Evolutionary conservation across 2,888 invertebrate species (phyloP), one percentile per base, ranked within the genome.

Genomic region (Gisinianus flammeolus): DNA sequence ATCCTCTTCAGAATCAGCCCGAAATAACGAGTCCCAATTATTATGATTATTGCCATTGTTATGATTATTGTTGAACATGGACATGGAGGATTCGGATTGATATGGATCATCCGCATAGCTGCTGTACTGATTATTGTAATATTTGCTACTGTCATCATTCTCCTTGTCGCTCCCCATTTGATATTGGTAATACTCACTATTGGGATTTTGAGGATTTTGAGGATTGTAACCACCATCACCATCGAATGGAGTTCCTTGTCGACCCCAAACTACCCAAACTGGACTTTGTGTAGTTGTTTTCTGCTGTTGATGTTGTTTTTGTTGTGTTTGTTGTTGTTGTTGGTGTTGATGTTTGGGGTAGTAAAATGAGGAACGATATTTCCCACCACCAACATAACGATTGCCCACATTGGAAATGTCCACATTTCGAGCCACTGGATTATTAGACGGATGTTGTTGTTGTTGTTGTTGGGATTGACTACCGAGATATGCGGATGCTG

Each of bases 331-430:
- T 56, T 12, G 56, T 4, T 5, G 6, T 19, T 19, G 22, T 22
- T 2, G 3, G 8, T 8, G 22, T 24, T 44, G 28, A 26, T 56
- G 31, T 26, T 68, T 69, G 8, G 77, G 77, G 24, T 71, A 71
- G 44, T 77, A 77, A 62, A 56, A 77, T 19, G 70, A 70, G 12
- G 77, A 77, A 64, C 77, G 70, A 71, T 77, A 77, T 66, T 77
- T 77, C 35, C 71, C 71, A n/a, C 77, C 71, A 52, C 26, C 26
- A 64, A 62, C 64, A 74, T 62, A 33, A 22, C 73, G 62, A 74
- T 31, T 22, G 22, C 64, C 73, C 64, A 64, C 30, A 74, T 22
- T 24, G 66, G n/a, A 31, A 31, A 19, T 62, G 44, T 64, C 64
- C 64, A 74, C 64, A 64, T 44, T 74, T 64, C 64, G 44, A 74